phyloP scores from a whole-genome alignment of 2,113 vertebrate species.

The Smithornis capensis region DNA sequence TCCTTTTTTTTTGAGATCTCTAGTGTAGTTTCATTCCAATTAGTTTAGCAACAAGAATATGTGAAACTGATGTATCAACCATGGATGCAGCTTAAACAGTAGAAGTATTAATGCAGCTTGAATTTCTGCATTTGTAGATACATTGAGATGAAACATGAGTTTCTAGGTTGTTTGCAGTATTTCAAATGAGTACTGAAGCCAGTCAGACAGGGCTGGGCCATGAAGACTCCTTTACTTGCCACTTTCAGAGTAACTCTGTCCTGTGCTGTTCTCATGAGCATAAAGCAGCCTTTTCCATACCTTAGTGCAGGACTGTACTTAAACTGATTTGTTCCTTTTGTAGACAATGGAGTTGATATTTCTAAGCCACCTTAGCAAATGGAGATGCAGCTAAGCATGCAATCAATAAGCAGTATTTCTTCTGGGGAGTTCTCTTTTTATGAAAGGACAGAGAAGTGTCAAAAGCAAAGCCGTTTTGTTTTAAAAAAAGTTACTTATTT shows the following conservation, averaged over 20 bases:
- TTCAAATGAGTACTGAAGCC: background rate
- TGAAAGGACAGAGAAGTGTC: background rate
- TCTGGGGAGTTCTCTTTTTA: background rate
- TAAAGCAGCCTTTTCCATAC: background rate
- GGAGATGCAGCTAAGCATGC: background rate
- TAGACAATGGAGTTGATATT: background rate
- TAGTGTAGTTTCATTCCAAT: background rate
- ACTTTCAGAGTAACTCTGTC: background rate
- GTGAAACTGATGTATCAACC: background rate
- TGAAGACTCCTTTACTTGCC: background rate
- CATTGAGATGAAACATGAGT: background rate
- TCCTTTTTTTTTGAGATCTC: background rate
- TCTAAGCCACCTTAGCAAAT: background rate
- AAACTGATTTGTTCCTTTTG: background rate
- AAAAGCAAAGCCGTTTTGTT: background rate
- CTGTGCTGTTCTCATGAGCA: background rate
- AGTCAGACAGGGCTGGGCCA: background rate
- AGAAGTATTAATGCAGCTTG: background rate
- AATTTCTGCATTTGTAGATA: background rate
- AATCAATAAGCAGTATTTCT: background rate
- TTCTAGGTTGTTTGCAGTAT: background rate
- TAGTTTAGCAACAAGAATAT: background rate
- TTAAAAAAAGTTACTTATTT: background rate
- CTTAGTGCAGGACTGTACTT: accelerated
- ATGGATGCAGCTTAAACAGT: background rate